Percentiles rank a stretch among this genome's conserved stretches.
These are phyloP conservation scores for Eupithecia dodoneata DNA, from an alignment of 2,888 invertebrate species.

Conservation along the genomic window DNA sequence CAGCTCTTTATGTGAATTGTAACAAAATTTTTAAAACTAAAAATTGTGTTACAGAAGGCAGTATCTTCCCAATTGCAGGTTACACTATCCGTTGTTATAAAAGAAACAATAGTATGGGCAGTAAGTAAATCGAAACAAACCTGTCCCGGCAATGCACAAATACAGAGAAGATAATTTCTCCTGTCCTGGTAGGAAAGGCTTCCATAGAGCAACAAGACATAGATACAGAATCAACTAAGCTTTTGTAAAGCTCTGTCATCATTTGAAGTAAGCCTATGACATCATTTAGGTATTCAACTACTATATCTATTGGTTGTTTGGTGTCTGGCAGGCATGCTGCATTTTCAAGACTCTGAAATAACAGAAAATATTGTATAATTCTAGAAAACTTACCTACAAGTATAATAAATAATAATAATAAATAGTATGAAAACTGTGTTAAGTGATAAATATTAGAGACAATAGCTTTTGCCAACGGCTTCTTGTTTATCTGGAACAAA, in stretches of 20 bases:
- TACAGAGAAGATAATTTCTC: conserved; percentile 67
- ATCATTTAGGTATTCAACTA: conserved; percentile 61
- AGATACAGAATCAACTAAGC: conserved; percentile 55
- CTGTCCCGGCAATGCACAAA: conserved; percentile 81
- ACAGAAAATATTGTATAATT: not conserved
- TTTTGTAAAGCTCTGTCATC: conserved; percentile 62
- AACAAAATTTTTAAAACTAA: not conserved
- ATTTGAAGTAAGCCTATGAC: conserved; percentile 59
- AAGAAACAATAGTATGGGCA: not conserved
- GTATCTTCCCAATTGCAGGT: not conserved
- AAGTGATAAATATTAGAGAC: not conserved
- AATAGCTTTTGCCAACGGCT: not conserved
- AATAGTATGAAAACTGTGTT: not conserved
- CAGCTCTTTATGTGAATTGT: not conserved
- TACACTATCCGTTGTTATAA: not conserved
- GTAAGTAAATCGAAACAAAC: conserved; percentile 51
- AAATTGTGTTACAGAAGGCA: not conserved
- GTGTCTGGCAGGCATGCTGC: conserved; percentile 51
- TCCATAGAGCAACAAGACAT: conserved; percentile 59
- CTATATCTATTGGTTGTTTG: conserved; percentile 45
- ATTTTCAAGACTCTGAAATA: conserved; percentile 62
- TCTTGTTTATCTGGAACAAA: not conserved
- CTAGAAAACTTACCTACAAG: not conserved
- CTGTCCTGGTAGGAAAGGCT: conserved; percentile 62
- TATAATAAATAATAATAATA: too few species aligned